Evolutionary conservation across 2,888 invertebrate species (phyloP).

Genomic region (Cordylochernes scorpioides): DNA sequence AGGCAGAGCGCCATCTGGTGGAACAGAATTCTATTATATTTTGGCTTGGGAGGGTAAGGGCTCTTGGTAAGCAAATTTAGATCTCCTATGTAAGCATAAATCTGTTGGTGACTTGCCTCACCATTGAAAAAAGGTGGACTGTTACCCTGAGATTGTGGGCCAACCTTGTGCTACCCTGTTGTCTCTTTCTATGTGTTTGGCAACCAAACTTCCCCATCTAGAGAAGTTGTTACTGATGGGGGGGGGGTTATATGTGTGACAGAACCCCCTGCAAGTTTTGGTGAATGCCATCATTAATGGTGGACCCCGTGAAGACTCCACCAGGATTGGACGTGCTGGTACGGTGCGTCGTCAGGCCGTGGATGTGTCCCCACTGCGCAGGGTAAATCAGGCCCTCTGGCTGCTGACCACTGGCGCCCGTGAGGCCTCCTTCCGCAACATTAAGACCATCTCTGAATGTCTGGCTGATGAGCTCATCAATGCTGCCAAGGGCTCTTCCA

Average conservation of each 20-base stretch:
- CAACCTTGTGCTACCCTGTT: too few species aligned
- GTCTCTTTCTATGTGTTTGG: too few species aligned
- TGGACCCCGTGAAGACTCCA: conserved; percentile 97
- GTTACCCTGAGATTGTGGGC: not conserved
- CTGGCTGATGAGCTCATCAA: conserved; percentile 98
- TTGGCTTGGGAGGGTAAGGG: too few species aligned
- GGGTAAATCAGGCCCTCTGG: conserved; percentile 99
- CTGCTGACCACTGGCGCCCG: conserved; percentile 92
- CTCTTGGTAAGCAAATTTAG: too few species aligned
- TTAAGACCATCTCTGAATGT: conserved; percentile 98
- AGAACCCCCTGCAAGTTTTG: conserved; percentile 44
- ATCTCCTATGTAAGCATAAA: too few species aligned
- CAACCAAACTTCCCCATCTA: too few species aligned
- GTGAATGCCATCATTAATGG: conserved; percentile 96
- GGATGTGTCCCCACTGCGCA: conserved; percentile 86
- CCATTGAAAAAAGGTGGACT: not conserved
- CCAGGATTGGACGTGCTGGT: conserved; percentile 97
- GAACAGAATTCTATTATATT: too few species aligned
- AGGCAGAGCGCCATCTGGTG: too few species aligned
- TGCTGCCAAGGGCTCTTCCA: conserved; percentile 97
- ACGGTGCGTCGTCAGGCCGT: conserved; percentile 99
- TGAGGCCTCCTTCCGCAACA: conserved; percentile 97
- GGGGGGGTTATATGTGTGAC: too few species aligned
- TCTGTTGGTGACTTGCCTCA: too few species aligned
- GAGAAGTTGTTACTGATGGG: too few species aligned